These are phyloP conservation scores for Lineus longissimus DNA, from an alignment of 1,140 invertebrate species.

Conservation along the genomic window DNA sequence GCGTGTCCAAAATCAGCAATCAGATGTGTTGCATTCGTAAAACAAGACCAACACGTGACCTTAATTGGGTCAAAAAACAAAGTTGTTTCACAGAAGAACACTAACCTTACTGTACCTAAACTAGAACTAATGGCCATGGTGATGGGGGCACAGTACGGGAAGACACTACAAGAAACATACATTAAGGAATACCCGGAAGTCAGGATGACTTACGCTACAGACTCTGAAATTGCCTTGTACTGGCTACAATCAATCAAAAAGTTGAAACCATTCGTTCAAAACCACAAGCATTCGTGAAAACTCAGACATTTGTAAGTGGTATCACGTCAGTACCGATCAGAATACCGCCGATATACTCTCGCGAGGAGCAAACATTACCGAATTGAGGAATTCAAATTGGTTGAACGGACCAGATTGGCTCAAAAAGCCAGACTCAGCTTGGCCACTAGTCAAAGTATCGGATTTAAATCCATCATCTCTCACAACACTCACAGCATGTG, in stretches of 20 bases:
- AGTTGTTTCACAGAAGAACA: neutral
- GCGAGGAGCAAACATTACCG: neutral
- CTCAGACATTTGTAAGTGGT: neutral
- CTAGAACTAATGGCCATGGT: slow-evolving; percentile 5
- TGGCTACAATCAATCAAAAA: neutral
- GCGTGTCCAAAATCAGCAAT: neutral
- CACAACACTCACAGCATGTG: neutral
- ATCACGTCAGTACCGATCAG: neutral
- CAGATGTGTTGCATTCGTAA: neutral
- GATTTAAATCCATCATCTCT: neutral
- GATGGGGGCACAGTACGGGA: neutral
- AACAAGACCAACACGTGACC: neutral
- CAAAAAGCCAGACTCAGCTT: neutral
- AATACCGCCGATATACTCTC: neutral
- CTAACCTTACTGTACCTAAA: neutral
- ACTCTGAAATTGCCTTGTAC: slow-evolving; percentile 1
- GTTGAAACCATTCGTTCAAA: neutral
- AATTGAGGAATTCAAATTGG: neutral
- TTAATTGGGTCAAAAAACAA: slow-evolving; percentile 1
- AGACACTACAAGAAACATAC: neutral
- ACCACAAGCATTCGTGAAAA: neutral
- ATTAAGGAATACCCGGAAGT: neutral
- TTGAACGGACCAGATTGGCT: neutral
- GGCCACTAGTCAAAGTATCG: neutral
- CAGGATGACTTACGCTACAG: neutral